Conservation (phyloP, 2,888 invertebrate species). For the Drosophila trichaetosa region DNA sequence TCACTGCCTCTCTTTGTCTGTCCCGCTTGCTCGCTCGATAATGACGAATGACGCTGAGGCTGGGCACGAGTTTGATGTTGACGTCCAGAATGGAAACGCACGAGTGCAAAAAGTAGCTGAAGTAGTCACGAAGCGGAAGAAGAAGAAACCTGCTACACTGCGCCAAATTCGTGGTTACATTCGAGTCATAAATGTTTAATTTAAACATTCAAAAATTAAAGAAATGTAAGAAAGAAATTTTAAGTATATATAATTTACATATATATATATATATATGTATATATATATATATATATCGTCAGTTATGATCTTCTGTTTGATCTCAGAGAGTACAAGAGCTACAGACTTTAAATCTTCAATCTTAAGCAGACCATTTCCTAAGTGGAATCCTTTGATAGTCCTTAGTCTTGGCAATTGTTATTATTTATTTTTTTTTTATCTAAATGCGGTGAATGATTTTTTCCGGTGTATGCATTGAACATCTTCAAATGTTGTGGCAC, state of each 20-base stretch:
- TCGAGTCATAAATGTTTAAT: background rate
- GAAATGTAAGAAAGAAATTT: background rate
- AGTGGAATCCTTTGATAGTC: too few relatives aligned
- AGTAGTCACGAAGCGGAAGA: conserved; percentile 39
- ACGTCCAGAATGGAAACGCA: conserved; percentile 16
- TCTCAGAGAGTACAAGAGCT: background rate
- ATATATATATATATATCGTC: background rate
- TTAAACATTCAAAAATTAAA: background rate
- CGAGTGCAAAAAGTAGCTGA: conserved; percentile 56
- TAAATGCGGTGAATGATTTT: background rate
- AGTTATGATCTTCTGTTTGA: background rate
- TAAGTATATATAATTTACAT: too few relatives aligned
- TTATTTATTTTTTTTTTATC: background rate
- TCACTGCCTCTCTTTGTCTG: background rate
- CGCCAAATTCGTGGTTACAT: background rate
- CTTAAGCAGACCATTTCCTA: too few relatives aligned
- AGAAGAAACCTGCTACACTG: conserved; percentile 43
- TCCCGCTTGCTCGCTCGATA: conserved; percentile 59
- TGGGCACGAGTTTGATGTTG: conserved; percentile 7
- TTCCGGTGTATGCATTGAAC: conserved; percentile 31
- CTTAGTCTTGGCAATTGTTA: too few relatives aligned
- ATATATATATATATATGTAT: too few relatives aligned
- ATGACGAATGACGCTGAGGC: conserved; percentile 60
- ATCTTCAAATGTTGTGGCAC: conserved; percentile 53
- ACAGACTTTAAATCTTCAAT: background rate